Percentiles rank a stretch among this genome's conserved stretches.
phyloP scores from a whole-genome alignment of 2,113 vertebrate species.

The Dolichotis patagonum region DNA sequence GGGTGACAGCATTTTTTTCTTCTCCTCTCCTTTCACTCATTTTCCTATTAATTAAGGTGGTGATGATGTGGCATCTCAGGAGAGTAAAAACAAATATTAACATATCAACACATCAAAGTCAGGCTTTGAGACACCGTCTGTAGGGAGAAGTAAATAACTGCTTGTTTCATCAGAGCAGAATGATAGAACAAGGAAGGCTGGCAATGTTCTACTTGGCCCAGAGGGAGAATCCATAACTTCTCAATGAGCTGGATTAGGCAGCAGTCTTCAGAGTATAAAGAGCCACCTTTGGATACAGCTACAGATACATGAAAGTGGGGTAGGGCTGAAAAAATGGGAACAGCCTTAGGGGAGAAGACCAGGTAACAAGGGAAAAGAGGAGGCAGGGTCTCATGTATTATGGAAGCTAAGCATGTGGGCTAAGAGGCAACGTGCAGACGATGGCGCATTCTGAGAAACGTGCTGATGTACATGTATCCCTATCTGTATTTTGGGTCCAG shows the following conservation, averaged over 20 bases:
- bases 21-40: not conserved
- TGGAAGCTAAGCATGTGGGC: not conserved
- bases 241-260: not conserved
- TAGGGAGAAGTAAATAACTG: not conserved
- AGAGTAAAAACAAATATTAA: not conserved
- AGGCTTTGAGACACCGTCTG: not conserved
- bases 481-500: not conserved
- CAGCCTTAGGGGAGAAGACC: not conserved
- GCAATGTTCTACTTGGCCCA: not conserved
- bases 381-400: not conserved
- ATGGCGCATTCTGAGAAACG: too few relatives aligned
- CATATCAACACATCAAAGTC: not conserved
- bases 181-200: not conserved
- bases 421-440: not conserved
- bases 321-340: not conserved
- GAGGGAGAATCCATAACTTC: not conserved
- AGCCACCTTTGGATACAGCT: not conserved
- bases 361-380: not conserved
- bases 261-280: not conserved
- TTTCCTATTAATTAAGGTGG: not conserved
- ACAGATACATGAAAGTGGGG: not conserved
- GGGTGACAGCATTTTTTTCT: not conserved
- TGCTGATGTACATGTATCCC: not conserved
- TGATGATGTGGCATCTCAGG: too few relatives aligned
- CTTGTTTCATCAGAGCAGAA: not conserved